Percentiles rank a stretch among this genome's conserved stretches.
These are phyloP conservation scores for Zygogramma bicolorata DNA, from an alignment of 2,888 invertebrate species.

Conservation along the genomic window DNA sequence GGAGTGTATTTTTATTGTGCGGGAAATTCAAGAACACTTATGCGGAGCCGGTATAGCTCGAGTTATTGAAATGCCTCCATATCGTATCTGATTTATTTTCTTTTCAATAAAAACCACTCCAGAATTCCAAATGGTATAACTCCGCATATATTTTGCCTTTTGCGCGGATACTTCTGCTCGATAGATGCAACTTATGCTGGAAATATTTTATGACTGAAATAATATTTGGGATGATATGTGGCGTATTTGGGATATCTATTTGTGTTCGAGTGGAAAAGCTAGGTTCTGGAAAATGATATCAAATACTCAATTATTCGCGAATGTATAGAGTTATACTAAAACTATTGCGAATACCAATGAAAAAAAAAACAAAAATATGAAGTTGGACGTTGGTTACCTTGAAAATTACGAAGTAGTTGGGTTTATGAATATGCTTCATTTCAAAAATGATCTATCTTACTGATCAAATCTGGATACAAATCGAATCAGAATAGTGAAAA, in stretches of 20 bases:
- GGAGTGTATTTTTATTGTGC: conserved; percentile 42
- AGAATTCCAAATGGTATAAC: conserved; percentile 53
- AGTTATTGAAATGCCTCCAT: conserved; percentile 60
- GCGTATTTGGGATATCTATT: conserved; percentile 1
- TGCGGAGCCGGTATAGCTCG: conserved; percentile 37
- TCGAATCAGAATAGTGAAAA: no score
- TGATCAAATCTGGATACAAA: no score
- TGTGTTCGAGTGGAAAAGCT: not conserved
- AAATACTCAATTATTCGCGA: no score
- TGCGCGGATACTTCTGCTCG: conserved; percentile 26
- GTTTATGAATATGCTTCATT: no score
- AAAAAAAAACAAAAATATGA: no score
- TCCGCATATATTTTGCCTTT: conserved; percentile 47
- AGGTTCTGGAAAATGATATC: not conserved
- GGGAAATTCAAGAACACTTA: conserved; percentile 51
- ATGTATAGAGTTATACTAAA: no score
- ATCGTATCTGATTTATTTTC: conserved; percentile 60
- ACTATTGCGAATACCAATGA: no score
- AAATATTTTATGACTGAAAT: conserved; percentile 37
- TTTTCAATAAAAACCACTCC: conserved; percentile 57
- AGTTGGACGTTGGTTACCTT: no score
- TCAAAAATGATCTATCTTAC: no score
- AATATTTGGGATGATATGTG: conserved; percentile 31
- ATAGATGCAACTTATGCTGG: conserved; percentile 23
- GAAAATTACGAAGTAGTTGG: no score